Evolutionary conservation across 2,888 invertebrate genomes (phyloP).

Genomic region (Alloscopus bannaensis): DNA sequence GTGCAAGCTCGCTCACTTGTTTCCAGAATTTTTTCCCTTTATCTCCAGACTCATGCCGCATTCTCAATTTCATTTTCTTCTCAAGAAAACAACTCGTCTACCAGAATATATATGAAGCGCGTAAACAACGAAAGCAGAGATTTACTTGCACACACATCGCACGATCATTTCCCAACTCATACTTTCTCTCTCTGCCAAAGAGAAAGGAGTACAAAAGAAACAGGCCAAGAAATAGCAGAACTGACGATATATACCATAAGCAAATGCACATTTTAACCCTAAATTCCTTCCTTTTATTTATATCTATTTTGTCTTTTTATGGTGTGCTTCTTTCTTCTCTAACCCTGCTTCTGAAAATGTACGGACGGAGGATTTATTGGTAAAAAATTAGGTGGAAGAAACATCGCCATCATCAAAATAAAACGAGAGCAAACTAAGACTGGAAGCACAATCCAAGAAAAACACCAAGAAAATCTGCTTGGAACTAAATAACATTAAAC

Average conservation of each 20-base stretch:
- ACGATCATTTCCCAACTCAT: slow-evolving; percentile 7
- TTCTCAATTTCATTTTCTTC: slow-evolving; percentile 27
- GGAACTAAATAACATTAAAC: slow-evolving; percentile 22
- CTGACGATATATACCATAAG: no score
- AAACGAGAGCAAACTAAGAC: background rate
- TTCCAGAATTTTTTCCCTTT: background rate
- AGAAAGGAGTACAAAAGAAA: no score
- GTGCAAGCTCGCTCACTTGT: background rate
- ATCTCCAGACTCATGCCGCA: slow-evolving; percentile 10
- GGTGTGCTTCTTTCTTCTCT: background rate
- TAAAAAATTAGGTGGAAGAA: slow-evolving; percentile 32
- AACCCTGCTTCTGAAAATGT: slow-evolving; percentile 3
- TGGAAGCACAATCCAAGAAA: background rate
- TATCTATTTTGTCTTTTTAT: no score
- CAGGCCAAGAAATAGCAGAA: no score
- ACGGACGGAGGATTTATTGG: slow-evolving; percentile 28
- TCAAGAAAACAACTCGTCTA: slow-evolving; percentile 1
- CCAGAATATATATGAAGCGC: no score
- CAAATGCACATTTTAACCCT: background rate
- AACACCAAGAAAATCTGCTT: background rate
- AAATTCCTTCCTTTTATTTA: no score
- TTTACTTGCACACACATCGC: slow-evolving; percentile 16
- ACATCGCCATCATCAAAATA: slow-evolving; percentile 18
- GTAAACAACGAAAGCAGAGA: slow-evolving; percentile 7
- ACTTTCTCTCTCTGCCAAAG: no score